phyloP scores from a whole-genome alignment of 2,113 vertebrate species.

The Arenaria interpres region DNA sequence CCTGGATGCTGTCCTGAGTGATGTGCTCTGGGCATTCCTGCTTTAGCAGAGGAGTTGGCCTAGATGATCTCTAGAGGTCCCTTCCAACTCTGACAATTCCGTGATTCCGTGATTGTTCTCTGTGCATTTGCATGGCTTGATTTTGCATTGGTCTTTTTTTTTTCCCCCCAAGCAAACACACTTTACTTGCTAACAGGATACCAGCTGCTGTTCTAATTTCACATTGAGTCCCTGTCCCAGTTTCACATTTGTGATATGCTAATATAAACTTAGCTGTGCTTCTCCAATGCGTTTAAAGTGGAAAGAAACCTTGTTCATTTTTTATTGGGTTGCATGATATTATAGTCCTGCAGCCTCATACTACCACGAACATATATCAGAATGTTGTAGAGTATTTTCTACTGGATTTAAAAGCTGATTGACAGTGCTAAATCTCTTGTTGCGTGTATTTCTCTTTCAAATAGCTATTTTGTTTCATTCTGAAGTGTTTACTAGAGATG shows the following conservation, averaged over 20 bases:
- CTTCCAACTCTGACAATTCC: too few relatives aligned
- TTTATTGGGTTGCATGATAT: neutral
- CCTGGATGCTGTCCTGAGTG: too few relatives aligned
- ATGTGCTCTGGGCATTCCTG: too few relatives aligned
- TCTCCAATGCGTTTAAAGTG: neutral
- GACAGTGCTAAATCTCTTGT: neutral
- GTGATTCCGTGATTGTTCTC: too few relatives aligned
- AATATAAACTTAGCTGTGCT: constrained; percentile 33
- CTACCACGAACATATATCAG: neutral
- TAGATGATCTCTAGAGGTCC: too few relatives aligned
- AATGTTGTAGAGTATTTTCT: neutral
- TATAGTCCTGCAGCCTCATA: neutral
- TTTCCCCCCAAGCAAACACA: constrained; percentile 5
- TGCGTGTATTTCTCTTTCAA: neutral
- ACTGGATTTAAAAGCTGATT: constrained; percentile 2
- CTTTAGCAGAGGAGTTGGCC: too few relatives aligned
- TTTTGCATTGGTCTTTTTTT: constrained; percentile 25
- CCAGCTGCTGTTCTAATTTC: constrained; percentile 68
- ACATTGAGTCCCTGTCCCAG: constrained; percentile 48
- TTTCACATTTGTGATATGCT: constrained; percentile 64
- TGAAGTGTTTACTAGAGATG: neutral
- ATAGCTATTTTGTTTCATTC: constrained; percentile 3
- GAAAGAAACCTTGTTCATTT: constrained; percentile 14
- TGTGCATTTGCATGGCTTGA: constrained; percentile 8
- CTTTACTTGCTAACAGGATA: constrained; percentile 65